Evolutionary conservation across 1,140 invertebrate genomes (phyloP), one percentile per base, ranked within the genome.

Genomic region (Rhopalosiphum padi): DNA sequence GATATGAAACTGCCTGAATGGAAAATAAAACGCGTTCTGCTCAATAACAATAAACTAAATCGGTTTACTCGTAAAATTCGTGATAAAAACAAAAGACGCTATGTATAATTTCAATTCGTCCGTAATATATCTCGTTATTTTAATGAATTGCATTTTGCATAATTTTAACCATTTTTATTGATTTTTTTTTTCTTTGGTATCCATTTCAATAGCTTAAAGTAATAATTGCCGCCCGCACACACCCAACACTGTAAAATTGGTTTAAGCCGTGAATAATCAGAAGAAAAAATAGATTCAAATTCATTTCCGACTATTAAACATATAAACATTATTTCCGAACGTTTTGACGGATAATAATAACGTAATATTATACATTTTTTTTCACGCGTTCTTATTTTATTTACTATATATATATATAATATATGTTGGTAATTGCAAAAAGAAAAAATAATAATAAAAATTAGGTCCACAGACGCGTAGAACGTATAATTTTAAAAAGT

Each of bases 381-480:
- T n/a, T 77, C 60, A n/a, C 60, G 30, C 30, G 15, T n/a, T 77
- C n/a, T 77, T 77, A 77, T 77, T 77, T 77, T 35, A 77, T 35
- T 77, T 18, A n/a, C 30, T 77, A n/a, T 51, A 46, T 5, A 9
- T 46, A 48, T 68, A 46, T 46, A 51, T 77, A 77, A 77, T 77
- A 77, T 18, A 35, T 77, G 60, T 77, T n/a, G n/a, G 77, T 83
- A 83, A 83, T 83, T 83, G 77, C 77, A 37, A 83, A 83, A 83
- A 83, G 77, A 37, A 83, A 83, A 82, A 37, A 82, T 82, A 83
- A 83, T 37, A 35, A 77, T n/a, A 77, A 77, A 77, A 77, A 77
- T 77, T n/a, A n/a, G 60, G 60, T 77, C 60, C n/a, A n/a, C 30
- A 77, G 60, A n/a, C 30, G 60, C 15, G 30, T 83, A 83, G 77